phyloP scores from a whole-genome alignment of 2,113 vertebrate species.

The Pterophyllum scalare region DNA sequence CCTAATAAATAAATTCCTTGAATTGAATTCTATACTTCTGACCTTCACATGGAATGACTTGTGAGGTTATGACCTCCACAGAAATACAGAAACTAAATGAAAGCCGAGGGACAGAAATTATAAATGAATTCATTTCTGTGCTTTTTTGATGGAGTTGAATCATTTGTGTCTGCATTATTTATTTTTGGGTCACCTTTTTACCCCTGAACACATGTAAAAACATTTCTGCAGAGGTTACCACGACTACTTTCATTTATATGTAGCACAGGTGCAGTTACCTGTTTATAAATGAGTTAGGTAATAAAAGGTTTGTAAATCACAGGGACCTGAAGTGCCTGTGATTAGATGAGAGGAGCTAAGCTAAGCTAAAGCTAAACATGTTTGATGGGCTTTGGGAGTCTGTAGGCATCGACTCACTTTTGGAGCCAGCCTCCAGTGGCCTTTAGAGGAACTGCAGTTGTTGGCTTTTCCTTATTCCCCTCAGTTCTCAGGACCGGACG shows the following conservation, averaged over 20 bases:
- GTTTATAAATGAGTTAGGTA: accelerated
- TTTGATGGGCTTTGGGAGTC: not conserved
- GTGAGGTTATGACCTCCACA: not conserved
- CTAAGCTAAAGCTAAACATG: no score
- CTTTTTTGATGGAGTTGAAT: no score
- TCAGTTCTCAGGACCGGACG: accelerated
- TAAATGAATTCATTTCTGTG: no score
- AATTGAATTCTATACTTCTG: not conserved
- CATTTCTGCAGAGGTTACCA: not conserved
- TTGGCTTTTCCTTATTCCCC: not conserved
- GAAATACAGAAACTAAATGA: accelerated
- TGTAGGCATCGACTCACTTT: not conserved
- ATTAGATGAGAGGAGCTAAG: not conserved
- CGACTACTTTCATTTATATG: accelerated
- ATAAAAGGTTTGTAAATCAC: not conserved
- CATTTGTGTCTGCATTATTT: not conserved
- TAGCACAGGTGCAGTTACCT: not conserved
- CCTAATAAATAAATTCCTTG: not conserved
- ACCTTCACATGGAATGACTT: not conserved
- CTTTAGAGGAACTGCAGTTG: not conserved
- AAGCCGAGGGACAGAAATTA: not conserved
- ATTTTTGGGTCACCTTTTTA: not conserved
- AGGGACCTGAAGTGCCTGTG: not conserved
- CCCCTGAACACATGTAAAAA: not conserved
- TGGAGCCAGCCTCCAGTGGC: accelerated